Evolutionary conservation across 2,888 invertebrate species (phyloP), one percentile per base, ranked within the genome.

Genomic region (Chromoteleia sp.): DNA sequence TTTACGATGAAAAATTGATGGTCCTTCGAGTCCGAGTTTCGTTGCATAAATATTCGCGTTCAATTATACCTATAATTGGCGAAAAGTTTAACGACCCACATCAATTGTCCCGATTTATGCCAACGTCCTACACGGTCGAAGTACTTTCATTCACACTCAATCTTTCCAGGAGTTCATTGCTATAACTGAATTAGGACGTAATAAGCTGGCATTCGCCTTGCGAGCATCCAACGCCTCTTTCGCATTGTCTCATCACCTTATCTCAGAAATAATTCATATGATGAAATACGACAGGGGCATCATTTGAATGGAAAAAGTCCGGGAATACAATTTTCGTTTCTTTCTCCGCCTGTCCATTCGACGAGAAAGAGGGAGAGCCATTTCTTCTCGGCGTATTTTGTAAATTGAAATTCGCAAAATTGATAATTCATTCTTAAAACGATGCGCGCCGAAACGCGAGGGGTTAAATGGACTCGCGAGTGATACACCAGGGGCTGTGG

Each of bases 131-230:
- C 82, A 75, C 70, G 63, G 48, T 43, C 50, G 33, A 52, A 68
- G 75, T 70, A 82, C 78, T 78, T 82, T 82, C 82, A 82, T 82
- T 82, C 82, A 75, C 82, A 61, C 71, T 75, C 70, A 52, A 78
- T 78, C 74, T 74, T 77, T 59, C 50, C 61, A 48, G 30, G 56
- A 67, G 78, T 78, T 78, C 78, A 82, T 82, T 82, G 82, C 78
- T 78, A 75, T 76, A 79, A 75, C 74, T 85, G 87, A 87, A 89
- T 89, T 89, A 88, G 87, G 85, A 82, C 76, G 84, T 80, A 86
- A 88, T 87, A 87, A 87, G 76, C 81, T 81, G 48, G 50, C 59
- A 30, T 75, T 80, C 65, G 65, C 63, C 63, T 74, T 70, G 65
- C 80, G 50, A 63, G 19, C 43, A 45, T 54, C 54, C 73, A 43